Evolutionary conservation across 1,140 invertebrate species (phyloP), one percentile per base, ranked within the genome.

Genomic region (Gonatopus flavifemur): DNA sequence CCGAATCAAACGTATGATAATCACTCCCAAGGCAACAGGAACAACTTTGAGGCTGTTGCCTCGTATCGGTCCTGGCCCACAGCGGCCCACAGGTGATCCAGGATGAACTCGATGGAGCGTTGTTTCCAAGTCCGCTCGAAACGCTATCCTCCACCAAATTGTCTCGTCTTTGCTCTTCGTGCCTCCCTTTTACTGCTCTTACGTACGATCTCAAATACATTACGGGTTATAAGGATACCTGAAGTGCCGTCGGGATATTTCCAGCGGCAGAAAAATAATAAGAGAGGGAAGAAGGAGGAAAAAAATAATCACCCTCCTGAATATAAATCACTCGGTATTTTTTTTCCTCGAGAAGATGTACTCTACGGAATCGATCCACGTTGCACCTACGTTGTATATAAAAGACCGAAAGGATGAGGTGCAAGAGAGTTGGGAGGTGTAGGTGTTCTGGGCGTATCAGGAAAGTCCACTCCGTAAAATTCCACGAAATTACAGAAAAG

Each of bases 131-230:
- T n/a, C n/a, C n/a, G n/a, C n/a, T n/a, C 32, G 7, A 33, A 28
- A 28, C 25, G 25, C 25, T 28, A 28, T 28, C 25, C 12, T 28
- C 32, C 32, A 8, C 32, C 32, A 13, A 7, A 9, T 13, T 7
- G 50, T 28, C 50, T 50, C 58, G 58, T 52, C 58, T 66, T 39
- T 67, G 52, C 69, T 65, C n/a, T n/a, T n/a, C 67, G 65, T 69
- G 52, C 69, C 74, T 69, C 68, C 70, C 72, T 69, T 67, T 66
- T 64, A 42, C 52, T 67, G 52, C 46, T 43, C 49, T 46, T 43
- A 43, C 55, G 50, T 52, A 55, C 55, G 66, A 68, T 66, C 76
- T 69, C 69, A 73, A 76, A 78, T 77, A 75, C 76, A 78, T 78
- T 72, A 78, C 76, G 72, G 71, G 71, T 66, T 67, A 55, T 60